A percentile compares a stretch with the other conserved stretches of the same genome.
These are phyloP conservation scores for Augochlora pura DNA, from an alignment of 1,140 invertebrate species.

Conservation along the genomic window DNA sequence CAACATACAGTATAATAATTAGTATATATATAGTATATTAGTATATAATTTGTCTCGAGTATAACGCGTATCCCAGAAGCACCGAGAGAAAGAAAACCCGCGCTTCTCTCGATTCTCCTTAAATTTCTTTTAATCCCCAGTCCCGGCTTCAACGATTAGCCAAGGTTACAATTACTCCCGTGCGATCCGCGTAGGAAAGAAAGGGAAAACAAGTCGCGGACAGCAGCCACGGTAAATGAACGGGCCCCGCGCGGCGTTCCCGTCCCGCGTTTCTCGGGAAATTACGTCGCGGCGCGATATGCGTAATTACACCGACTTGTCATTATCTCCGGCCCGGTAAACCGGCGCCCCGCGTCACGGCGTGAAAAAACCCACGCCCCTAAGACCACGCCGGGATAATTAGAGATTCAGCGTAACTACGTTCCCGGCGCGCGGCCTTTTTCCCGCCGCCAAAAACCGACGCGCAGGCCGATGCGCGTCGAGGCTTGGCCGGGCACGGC, in stretches of 20 bases:
- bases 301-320: conserved; percentile 59
- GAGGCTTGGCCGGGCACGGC: neutral
- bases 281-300: conserved; percentile 45
- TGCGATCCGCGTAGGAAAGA: no score
- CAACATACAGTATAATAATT: no score
- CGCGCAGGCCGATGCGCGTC: neutral
- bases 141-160: neutral
- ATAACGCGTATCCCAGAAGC: no score
- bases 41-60: no score
- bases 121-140: neutral
- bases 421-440: conserved; percentile 44
- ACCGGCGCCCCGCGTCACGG: conserved; percentile 20
- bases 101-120: no score
- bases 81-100: neutral
- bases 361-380: conserved; percentile 26
- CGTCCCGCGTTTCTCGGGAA: neutral
- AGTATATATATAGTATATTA: no score
- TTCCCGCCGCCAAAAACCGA: conserved; percentile 55
- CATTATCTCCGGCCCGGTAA: conserved; percentile 53
- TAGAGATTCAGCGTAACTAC: conserved; percentile 72
- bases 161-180: neutral
- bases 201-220: no score
- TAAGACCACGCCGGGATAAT: conserved; percentile 64
- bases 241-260: conserved; percentile 3
- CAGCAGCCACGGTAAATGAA: neutral